Conservation (phyloP, 1,140 invertebrate genomes). For the Drosophila micromelanica region DNA sequence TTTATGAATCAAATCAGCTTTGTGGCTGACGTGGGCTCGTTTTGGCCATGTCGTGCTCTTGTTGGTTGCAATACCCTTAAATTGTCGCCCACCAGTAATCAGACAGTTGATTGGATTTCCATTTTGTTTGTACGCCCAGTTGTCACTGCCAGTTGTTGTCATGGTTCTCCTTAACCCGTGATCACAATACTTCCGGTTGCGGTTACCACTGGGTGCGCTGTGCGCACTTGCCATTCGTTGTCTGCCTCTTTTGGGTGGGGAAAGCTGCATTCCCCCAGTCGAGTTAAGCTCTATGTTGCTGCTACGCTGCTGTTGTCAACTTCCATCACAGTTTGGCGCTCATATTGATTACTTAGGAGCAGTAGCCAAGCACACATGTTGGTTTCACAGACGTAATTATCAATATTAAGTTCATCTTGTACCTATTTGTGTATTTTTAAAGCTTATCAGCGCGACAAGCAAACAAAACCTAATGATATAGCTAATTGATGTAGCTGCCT, state of each 20-base stretch:
- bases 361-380: neutral
- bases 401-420: neutral
- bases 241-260: conserved; percentile 4
- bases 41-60: neutral
- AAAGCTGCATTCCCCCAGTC: conserved; percentile 17
- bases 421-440: neutral
- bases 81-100: neutral
- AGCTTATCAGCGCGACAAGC: conserved; percentile 21
- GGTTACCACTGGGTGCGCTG: conserved; percentile 1
- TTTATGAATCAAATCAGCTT: conserved; percentile 16
- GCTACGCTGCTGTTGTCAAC: neutral
- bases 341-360: neutral
- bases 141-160: neutral
- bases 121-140: neutral
- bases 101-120: conserved; percentile 18
- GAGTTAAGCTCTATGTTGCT: neutral
- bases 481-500: conserved; percentile 20
- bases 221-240: conserved; percentile 17
- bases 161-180: neutral
- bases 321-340: neutral
- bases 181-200: conserved; percentile 35
- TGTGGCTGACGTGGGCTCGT: neutral
- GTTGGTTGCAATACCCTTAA: conserved; percentile 2
- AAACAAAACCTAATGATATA: neutral
- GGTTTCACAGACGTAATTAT: conserved; percentile 19